These are phyloP conservation scores for Aphidius colemani DNA, from an alignment of 2,888 invertebrate species.

Conservation along the genomic window DNA sequence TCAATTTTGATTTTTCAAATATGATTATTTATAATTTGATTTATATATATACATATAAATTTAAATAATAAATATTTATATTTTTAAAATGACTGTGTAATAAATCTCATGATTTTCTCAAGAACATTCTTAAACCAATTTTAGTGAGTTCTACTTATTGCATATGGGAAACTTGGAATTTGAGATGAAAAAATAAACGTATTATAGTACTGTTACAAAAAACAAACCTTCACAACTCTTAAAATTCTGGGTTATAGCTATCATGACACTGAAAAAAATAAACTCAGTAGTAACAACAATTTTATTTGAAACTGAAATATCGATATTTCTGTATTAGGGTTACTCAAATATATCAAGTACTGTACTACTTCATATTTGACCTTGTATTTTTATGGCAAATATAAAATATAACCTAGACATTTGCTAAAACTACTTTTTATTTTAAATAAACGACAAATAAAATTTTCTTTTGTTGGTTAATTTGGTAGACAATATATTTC, in stretches of 20 bases:
- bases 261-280: not conserved
- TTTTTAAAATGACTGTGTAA: too few species aligned
- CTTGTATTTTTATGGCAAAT: not conserved
- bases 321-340: not conserved
- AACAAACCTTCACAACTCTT: constrained; percentile 11
- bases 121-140: not conserved
- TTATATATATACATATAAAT: too few species aligned
- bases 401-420: not conserved
- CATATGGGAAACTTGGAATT: not conserved
- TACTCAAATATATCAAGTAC: not conserved
- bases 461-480: too few species aligned
- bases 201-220: constrained; percentile 13
- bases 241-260: constrained; percentile 21
- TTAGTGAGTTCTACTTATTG: constrained; percentile 20
- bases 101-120: too few species aligned
- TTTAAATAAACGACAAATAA: too few species aligned
- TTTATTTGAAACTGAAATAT: not conserved
- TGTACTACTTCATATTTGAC: not conserved
- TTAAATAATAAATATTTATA: too few species aligned
- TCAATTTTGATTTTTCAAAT: too few species aligned
- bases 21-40: too few species aligned
- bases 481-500: too few species aligned
- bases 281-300: not conserved
- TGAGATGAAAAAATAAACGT: not conserved
- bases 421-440: too few species aligned